A percentile compares a stretch with the other conserved stretches of the same genome.
Conservation (phyloP, 2,113 vertebrate genomes). For the Ptychochromis oligacanthus region DNA sequence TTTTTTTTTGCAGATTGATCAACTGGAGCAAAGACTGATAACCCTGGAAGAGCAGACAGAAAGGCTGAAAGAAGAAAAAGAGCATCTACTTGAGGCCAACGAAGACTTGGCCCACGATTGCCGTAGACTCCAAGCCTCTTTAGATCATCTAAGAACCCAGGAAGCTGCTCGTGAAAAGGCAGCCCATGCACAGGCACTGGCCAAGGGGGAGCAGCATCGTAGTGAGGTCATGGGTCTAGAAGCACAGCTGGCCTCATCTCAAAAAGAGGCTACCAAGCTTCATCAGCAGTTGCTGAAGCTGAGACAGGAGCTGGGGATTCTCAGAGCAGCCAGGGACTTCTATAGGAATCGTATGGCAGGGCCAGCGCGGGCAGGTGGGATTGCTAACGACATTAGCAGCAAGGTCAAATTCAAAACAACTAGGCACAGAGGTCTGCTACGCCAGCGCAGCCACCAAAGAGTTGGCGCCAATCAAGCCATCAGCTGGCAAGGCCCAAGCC, state of each 20-base stretch:
- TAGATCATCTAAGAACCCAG: conserved; percentile 76
- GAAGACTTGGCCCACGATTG: conserved; percentile 79
- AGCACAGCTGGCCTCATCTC: conserved; percentile 76
- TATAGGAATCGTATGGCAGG: conserved; percentile 61
- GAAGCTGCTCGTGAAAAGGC: conserved; percentile 72
- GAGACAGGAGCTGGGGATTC: conserved; percentile 81
- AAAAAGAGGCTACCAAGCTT: conserved; percentile 77
- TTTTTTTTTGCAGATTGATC: conserved; percentile 77
- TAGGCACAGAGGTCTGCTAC: conserved; percentile 78
- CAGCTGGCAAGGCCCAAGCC: conserved; percentile 85
- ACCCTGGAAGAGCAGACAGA: conserved; percentile 81
- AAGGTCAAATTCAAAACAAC: conserved; percentile 87
- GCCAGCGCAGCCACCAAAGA: conserved; percentile 81
- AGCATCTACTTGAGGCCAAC: conserved; percentile 80
- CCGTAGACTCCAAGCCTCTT: conserved; percentile 77
- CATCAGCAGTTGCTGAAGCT: conserved; percentile 78
- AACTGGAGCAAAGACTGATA: conserved; percentile 83
- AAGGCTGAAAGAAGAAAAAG: conserved; percentile 82
- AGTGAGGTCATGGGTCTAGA: conserved; percentile 76
- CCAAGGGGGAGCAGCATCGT: conserved; percentile 76
- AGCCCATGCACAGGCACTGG: conserved; percentile 66
- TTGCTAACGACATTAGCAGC: conserved; percentile 73
- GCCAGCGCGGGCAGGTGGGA: conserved; percentile 38
- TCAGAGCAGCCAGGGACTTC: conserved; percentile 78
- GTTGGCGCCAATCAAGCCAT: conserved; percentile 90